A percentile compares a stretch with the other conserved stretches of the same genome.
These are phyloP conservation scores for Stichopus horrens DNA, from an alignment of 53 echinoderm and acorn worm genomes.

Conservation along the genomic window DNA sequence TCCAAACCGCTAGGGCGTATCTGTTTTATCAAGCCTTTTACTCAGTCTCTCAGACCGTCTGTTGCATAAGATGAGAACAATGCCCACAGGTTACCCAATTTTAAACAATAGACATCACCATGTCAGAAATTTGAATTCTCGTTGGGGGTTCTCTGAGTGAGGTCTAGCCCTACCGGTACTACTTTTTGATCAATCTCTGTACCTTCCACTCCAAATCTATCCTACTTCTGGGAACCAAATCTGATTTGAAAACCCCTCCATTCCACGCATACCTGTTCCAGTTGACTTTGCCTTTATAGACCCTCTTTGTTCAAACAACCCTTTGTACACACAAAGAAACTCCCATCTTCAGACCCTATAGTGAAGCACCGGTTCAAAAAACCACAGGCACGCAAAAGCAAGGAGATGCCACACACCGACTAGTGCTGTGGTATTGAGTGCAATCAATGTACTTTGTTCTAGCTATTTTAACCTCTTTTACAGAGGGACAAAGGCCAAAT, in stretches of 20 bases:
- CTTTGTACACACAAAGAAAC: conserved; percentile 28
- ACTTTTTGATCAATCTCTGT: background rate
- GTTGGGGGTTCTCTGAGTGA: background rate
- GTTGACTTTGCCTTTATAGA: conserved; percentile 14
- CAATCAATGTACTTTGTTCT: background rate
- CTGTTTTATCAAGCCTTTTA: no score
- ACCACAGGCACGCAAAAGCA: conserved; percentile 5
- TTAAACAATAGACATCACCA: no score
- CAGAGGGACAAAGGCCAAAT: conserved; percentile 1
- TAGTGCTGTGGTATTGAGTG: background rate
- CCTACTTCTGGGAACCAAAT: background rate
- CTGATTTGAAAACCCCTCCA: background rate
- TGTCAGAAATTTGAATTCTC: no score
- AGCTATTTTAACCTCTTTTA: background rate
- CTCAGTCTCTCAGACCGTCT: no score
- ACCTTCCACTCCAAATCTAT: background rate
- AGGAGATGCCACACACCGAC: conserved; percentile 13
- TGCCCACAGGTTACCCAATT: no score
- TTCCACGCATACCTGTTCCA: conserved; percentile 18
- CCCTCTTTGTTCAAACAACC: conserved; percentile 31
- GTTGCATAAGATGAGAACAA: no score
- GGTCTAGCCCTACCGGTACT: background rate
- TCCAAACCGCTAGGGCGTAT: no score
- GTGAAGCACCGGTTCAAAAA: background rate
- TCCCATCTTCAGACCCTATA: background rate